Conservation (phyloP, 2,113 vertebrate species). For the Corydoras sp. region DNA sequence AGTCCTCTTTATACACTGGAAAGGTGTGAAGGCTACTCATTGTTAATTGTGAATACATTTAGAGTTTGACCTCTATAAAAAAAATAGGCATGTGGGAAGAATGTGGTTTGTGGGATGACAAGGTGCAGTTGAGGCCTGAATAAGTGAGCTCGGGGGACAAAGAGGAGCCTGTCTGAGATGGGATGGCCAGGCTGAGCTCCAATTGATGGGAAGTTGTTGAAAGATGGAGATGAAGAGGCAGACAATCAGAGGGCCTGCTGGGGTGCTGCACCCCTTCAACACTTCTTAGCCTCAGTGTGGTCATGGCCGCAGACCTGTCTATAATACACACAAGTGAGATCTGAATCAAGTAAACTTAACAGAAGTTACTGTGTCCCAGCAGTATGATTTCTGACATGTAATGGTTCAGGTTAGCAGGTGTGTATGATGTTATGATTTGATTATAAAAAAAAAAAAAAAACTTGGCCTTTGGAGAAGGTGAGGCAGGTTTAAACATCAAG, state of each 20-base stretch:
- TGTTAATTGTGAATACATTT: neutral
- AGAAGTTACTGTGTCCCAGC: conserved; percentile 20
- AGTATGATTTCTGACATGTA: conserved; percentile 10
- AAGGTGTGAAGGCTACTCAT: neutral
- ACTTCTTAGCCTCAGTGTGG: conserved; percentile 2
- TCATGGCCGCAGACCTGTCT: conserved; percentile 38
- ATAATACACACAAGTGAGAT: conserved; percentile 53
- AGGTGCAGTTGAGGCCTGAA: conserved; percentile 18
- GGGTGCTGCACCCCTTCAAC: conserved; percentile 19
- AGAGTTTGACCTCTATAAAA: conserved; percentile 32
- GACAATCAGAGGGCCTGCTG: conserved; percentile 49
- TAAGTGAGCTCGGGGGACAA: conserved; percentile 49
- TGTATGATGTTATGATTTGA: too few species aligned
- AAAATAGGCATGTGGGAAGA: conserved; percentile 50
- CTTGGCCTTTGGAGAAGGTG: too few species aligned
- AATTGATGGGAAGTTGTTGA: conserved; percentile 72
- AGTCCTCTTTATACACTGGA: neutral
- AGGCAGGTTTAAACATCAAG: too few species aligned
- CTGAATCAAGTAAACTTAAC: conserved; percentile 13
- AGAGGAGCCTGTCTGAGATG: conserved; percentile 58
- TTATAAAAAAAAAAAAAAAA: too few species aligned
- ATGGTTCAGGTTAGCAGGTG: too few species aligned
- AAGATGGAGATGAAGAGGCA: conserved; percentile 61
- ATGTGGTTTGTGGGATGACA: conserved; percentile 38
- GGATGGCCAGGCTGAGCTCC: conserved; percentile 50